phyloP scores from a whole-genome alignment of 1,140 invertebrate genomes.

The Drosophila burlai region DNA sequence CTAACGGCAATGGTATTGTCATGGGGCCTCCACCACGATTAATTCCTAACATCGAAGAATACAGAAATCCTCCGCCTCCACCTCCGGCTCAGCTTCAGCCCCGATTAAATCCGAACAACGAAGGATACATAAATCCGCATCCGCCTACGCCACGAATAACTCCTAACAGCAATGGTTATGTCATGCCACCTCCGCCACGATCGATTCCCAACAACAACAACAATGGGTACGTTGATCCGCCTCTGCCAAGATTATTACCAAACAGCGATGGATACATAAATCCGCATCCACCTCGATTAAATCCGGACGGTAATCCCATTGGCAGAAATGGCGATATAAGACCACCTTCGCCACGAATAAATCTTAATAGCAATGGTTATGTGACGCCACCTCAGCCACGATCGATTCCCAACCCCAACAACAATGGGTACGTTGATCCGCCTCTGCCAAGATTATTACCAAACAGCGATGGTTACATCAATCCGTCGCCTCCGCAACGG shows the following conservation, averaged over 20 bases:
- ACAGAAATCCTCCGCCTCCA: background rate
- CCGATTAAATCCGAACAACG: background rate
- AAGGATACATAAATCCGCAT: background rate
- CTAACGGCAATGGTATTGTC: background rate
- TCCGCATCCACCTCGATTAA: background rate
- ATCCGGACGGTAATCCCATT: too few species aligned
- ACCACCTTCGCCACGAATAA: too few species aligned
- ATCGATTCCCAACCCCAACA: background rate
- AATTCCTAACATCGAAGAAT: background rate
- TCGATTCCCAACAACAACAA: too few species aligned
- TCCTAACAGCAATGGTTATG: background rate
- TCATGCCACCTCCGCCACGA: too few species aligned
- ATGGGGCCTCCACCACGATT: background rate
- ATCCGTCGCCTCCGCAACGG: background rate
- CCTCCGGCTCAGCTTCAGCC: background rate
- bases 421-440: background rate
- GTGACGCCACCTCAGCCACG: background rate
- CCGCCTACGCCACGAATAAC: background rate
- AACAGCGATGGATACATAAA: background rate
- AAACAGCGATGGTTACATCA: background rate
- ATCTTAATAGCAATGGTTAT: background rate
- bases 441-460: background rate
- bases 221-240: too few species aligned
- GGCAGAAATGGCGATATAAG: too few species aligned
- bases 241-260: background rate